Percentiles rank a stretch among this genome's conserved stretches.
These are phyloP conservation scores for Platichthys stellatus DNA, from an alignment of 2,113 vertebrate genomes.

Conservation along the genomic window DNA sequence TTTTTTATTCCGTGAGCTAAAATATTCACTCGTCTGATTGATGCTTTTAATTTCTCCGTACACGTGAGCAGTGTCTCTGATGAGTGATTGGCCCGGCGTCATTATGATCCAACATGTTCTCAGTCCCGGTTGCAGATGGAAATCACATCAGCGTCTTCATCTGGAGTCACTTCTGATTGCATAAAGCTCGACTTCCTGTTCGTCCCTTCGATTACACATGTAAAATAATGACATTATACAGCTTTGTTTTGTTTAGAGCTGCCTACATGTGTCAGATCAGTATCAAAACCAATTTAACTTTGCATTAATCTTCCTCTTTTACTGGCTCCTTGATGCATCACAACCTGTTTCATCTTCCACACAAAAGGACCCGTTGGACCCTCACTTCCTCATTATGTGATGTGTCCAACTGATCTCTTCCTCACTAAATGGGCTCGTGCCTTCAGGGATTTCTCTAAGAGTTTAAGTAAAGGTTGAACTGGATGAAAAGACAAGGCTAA, in stretches of 20 bases:
- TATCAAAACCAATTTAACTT: not conserved
- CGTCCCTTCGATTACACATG: too few relatives aligned
- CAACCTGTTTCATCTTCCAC: not conserved
- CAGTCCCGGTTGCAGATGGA: conserved; percentile 42
- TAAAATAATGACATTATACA: too few relatives aligned
- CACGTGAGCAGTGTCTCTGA: conserved; percentile 53
- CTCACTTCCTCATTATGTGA: not conserved
- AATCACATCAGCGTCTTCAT: conserved; percentile 32
- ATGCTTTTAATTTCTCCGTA: conserved; percentile 45
- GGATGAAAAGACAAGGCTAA: not conserved
- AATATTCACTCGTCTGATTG: conserved; percentile 47
- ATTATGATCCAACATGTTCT: conserved; percentile 53
- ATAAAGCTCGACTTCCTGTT: too few relatives aligned
- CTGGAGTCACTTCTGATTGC: conserved; percentile 2
- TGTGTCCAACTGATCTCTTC: not conserved
- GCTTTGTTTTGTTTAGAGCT: not conserved
- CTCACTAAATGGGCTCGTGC: not conserved
- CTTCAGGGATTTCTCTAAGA: not conserved
- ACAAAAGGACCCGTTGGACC: not conserved
- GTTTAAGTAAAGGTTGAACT: not conserved
- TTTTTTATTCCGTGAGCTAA: conserved; percentile 7
- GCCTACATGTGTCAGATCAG: not conserved
- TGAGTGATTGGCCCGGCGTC: conserved; percentile 58
- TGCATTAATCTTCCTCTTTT: not conserved
- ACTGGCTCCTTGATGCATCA: conserved; percentile 11